Percentiles rank a stretch among this genome's conserved stretches.
phyloP scores from a whole-genome alignment of 1,140 invertebrate genomes.

The Portunus trituberculatus region DNA sequence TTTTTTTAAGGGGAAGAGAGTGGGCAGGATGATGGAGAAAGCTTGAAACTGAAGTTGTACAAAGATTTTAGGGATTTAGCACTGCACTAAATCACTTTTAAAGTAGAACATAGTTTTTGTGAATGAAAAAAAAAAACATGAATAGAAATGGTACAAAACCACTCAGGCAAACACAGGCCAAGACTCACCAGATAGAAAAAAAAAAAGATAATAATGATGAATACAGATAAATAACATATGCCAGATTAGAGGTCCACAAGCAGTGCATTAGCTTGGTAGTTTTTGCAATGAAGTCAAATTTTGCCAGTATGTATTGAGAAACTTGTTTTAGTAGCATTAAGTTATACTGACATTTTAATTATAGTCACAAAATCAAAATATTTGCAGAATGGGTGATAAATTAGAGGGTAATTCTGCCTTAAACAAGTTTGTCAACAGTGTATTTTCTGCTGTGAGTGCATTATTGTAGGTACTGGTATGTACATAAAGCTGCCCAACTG shows the following conservation, averaged over 20 bases:
- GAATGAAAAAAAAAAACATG: not conserved
- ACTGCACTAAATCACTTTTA: not conserved
- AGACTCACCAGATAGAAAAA: too few species aligned
- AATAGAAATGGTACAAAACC: not conserved
- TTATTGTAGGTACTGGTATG: not conserved
- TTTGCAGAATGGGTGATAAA: not conserved
- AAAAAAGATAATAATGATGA: not conserved
- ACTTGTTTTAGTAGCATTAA: not conserved
- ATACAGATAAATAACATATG: not conserved
- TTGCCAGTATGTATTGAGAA: not conserved
- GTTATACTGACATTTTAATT: not conserved
- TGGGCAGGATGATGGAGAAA: not conserved
- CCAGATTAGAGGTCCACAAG: not conserved
- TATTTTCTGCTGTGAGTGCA: not conserved
- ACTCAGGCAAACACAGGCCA: not conserved
- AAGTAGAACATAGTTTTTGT: not conserved
- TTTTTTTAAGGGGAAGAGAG: not conserved
- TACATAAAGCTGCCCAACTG: not conserved
- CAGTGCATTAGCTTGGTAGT: too few species aligned
- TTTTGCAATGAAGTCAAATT: not conserved
- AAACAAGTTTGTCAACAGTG: not conserved
- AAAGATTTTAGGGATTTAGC: not conserved
- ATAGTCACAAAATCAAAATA: not conserved
- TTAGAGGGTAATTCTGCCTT: not conserved
- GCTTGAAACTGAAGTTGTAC: not conserved